Conservation (phyloP, 2,888 invertebrate species). For the Drosophila aldrichi region DNA sequence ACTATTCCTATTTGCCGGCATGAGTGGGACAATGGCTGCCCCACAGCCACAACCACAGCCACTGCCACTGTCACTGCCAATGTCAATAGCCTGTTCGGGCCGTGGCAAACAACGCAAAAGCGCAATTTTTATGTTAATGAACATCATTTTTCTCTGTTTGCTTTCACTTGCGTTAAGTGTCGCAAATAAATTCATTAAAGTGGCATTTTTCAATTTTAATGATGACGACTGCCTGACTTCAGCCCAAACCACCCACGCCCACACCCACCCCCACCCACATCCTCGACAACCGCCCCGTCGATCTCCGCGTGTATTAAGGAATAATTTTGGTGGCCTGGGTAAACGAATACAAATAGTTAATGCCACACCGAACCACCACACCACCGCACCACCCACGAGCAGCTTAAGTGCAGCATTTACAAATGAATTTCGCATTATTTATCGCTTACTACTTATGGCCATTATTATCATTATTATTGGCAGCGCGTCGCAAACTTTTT, state of each 20-base stretch:
- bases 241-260: neutral
- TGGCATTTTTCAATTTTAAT: slow-evolving; percentile 82
- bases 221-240: slow-evolving; percentile 41
- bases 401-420: slow-evolving; percentile 53
- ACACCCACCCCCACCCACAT: neutral
- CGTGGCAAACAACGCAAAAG: slow-evolving; percentile 48
- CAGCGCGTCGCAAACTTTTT: slow-evolving; percentile 16
- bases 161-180: slow-evolving; percentile 78
- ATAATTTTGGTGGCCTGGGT: slow-evolving; percentile 21
- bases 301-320: slow-evolving; percentile 26
- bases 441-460: slow-evolving; percentile 39
- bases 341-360: slow-evolving; percentile 37
- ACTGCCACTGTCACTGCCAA: slow-evolving; percentile 24
- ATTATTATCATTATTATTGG: slow-evolving; percentile 25
- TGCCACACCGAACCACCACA: slow-evolving; percentile 5
- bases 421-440: slow-evolving; percentile 62
- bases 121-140: slow-evolving; percentile 79
- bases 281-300: no score
- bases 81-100: slow-evolving; percentile 39
- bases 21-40: slow-evolving; percentile 14
- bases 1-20: slow-evolving; percentile 8
- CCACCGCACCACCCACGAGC: slow-evolving; percentile 6
- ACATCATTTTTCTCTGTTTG: slow-evolving; percentile 80
- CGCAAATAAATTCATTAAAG: slow-evolving; percentile 81
- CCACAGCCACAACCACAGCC: neutral